Evolutionary conservation across 2,797 vertebrate genomes (phyloP).

Genomic region (Oryzias dopingdopingensis): DNA sequence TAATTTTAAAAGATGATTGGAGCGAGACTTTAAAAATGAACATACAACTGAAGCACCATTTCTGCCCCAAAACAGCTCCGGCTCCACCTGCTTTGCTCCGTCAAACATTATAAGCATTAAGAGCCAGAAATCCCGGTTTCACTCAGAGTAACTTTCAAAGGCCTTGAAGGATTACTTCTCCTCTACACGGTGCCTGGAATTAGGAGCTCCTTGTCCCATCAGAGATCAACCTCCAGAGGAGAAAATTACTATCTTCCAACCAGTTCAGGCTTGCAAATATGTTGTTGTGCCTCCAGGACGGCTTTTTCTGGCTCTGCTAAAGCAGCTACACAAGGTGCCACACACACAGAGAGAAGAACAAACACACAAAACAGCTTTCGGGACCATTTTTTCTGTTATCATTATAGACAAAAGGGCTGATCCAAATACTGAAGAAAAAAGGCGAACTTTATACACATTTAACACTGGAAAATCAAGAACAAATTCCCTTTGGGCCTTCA

Average conservation of each 20-base stretch:
- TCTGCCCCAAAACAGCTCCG: neutral
- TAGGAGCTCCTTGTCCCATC: constrained; percentile 31
- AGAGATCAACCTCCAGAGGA: constrained; percentile 41
- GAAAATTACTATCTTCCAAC: constrained; percentile 37
- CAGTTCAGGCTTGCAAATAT: constrained; percentile 35
- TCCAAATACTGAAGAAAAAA: neutral
- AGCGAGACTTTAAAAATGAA: no score
- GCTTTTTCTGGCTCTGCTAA: constrained; percentile 24
- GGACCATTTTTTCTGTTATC: constrained; percentile 3
- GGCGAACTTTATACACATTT: no score
- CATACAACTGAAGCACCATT: constrained; percentile 6
- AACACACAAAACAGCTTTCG: constrained; percentile 10
- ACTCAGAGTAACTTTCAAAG: constrained; percentile 29
- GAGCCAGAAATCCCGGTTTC: constrained; percentile 43
- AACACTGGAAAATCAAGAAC: no score
- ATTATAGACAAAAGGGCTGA: constrained; percentile 11
- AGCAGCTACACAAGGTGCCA: constrained; percentile 11
- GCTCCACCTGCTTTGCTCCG: constrained; percentile 12
- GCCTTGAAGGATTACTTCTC: constrained; percentile 19
- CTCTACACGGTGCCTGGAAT: constrained; percentile 29
- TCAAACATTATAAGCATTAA: constrained; percentile 24
- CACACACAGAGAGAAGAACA: constrained; percentile 11
- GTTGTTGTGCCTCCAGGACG: constrained; percentile 28
- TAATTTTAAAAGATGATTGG: no score
- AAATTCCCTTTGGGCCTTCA: no score